Evolutionary conservation across 2,797 vertebrate genomes (phyloP).

Genomic region (Coluber constrictor): DNA sequence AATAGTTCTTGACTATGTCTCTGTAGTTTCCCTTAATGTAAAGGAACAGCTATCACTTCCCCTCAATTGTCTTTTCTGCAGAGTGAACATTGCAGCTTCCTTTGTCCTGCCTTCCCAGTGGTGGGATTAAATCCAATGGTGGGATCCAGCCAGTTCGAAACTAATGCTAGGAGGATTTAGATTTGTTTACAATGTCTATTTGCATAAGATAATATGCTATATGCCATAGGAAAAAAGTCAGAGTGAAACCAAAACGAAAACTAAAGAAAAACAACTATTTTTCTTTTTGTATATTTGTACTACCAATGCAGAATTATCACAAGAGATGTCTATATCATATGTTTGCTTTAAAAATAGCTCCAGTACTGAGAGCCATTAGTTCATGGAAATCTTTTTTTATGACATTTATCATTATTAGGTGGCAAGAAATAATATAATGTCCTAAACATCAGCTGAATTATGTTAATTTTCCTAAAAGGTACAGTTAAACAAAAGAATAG

Average conservation of each 20-base stretch:
- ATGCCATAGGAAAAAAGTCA: conserved; percentile 24
- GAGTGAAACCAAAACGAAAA: background rate
- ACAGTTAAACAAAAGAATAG: background rate
- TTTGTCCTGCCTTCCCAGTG: no score
- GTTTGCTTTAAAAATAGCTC: conserved; percentile 41
- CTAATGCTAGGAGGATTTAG: no score
- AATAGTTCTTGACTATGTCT: no score
- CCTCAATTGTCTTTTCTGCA: no score
- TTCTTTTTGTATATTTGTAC: conserved; percentile 42
- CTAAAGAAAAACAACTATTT: conserved; percentile 38
- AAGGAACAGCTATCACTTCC: no score
- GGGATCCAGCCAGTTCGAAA: no score
- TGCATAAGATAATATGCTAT: no score
- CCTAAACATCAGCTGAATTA: background rate
- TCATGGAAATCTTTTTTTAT: conserved; percentile 10
- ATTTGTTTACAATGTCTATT: no score
- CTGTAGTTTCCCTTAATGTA: no score
- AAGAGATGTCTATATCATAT: conserved; percentile 44
- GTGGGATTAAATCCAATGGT: no score
- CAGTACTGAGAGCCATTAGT: conserved; percentile 33
- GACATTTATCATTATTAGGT: background rate
- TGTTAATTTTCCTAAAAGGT: background rate
- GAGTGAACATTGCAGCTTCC: no score
- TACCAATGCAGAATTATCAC: conserved; percentile 41
- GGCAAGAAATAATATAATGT: background rate